These are phyloP conservation scores for Eristalinus aeneus DNA, from an alignment of 2,888 invertebrate species.

Conservation along the genomic window DNA sequence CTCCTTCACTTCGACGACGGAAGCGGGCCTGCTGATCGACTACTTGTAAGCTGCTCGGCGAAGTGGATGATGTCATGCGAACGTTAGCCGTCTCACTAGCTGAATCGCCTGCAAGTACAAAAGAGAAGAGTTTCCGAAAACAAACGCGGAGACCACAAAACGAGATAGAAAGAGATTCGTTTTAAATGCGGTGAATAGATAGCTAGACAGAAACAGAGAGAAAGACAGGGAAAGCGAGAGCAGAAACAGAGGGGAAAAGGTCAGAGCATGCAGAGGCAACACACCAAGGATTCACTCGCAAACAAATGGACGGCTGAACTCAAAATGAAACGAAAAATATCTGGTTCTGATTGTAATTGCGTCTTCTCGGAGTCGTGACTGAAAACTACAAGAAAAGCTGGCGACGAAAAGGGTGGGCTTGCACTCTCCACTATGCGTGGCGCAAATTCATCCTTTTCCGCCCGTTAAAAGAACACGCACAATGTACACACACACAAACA, in stretches of 20 bases:
- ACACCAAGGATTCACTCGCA: constrained; percentile 62
- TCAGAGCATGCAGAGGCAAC: constrained; percentile 60
- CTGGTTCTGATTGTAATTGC: constrained; percentile 68
- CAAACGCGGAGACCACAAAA: constrained; percentile 55
- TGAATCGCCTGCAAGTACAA: constrained; percentile 75
- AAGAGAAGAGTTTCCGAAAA: constrained; percentile 63
- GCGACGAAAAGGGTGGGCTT: not conserved
- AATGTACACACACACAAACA: constrained; percentile 47
- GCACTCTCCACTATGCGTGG: no score
- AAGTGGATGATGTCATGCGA: constrained; percentile 74
- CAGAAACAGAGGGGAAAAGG: constrained; percentile 66
- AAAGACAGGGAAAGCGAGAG: constrained; percentile 42
- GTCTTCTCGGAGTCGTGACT: constrained; percentile 59
- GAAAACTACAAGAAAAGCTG: constrained; percentile 51
- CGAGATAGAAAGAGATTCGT: constrained; percentile 27
- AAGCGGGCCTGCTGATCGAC: constrained; percentile 78
- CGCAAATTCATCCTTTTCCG: not conserved
- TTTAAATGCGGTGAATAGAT: not conserved
- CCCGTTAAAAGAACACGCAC: constrained; percentile 2
- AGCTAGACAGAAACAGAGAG: not conserved
- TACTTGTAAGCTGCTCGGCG: constrained; percentile 73
- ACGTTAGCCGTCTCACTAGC: constrained; percentile 75
- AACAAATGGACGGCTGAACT: constrained; percentile 32
- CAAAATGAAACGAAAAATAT: constrained; percentile 17
- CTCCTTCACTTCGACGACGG: constrained; percentile 85